These are phyloP conservation scores for Holocentrus rufus DNA, from an alignment of 2,797 vertebrate genomes.

Conservation along the genomic window DNA sequence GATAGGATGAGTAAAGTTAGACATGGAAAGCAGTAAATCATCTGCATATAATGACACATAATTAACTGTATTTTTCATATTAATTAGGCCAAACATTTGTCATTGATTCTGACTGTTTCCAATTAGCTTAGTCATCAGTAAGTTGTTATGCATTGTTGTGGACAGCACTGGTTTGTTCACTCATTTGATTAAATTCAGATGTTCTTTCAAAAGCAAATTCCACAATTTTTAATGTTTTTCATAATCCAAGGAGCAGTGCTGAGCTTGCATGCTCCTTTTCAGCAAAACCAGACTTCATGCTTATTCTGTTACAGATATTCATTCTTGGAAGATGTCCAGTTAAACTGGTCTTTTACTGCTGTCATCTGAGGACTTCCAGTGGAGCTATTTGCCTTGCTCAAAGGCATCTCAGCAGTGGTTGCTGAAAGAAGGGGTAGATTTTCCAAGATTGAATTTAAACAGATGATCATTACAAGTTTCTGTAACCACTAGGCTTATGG, in stretches of 20 bases:
- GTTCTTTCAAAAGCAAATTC: too few relatives aligned
- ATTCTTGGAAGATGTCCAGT: not conserved
- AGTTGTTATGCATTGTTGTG: not conserved
- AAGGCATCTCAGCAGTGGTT: not conserved
- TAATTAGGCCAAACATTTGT: slow-evolving; percentile 67
- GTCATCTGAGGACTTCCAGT: too few relatives aligned
- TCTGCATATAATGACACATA: too few relatives aligned
- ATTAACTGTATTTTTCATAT: too few relatives aligned
- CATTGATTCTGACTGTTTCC: slow-evolving; percentile 71
- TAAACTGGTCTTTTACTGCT: too few relatives aligned
- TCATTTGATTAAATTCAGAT: too few relatives aligned
- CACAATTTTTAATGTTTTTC: not conserved
- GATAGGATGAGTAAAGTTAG: too few relatives aligned
- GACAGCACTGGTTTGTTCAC: slow-evolving; percentile 8
- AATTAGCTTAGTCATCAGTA: slow-evolving; percentile 58
- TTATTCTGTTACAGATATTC: not conserved
- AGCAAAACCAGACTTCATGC: not conserved
- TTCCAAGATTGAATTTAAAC: not conserved
- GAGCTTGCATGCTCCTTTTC: not conserved
- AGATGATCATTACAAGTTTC: too few relatives aligned
- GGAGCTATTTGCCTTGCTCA: not conserved
- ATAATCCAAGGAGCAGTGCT: too few relatives aligned
- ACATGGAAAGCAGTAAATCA: too few relatives aligned
- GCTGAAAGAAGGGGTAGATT: not conserved
- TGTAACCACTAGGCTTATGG: too few relatives aligned